Percentiles rank a stretch among this genome's conserved stretches.
Conservation (phyloP, 1,140 invertebrate species). For the Pentalonia nigronervosa region DNA sequence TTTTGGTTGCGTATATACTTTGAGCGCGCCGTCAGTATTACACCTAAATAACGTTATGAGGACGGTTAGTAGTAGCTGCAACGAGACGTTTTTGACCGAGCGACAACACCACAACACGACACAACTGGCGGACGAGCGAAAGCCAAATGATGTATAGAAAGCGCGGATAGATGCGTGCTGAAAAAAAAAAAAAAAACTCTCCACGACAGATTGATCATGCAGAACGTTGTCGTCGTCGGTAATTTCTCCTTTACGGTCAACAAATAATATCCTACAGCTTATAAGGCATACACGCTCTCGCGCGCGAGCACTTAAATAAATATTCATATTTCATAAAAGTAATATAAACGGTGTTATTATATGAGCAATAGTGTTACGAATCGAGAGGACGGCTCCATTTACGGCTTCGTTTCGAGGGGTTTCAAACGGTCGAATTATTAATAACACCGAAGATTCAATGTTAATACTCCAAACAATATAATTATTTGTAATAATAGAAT, state of each 20-base stretch:
- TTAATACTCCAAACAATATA: neutral
- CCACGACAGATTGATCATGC: constrained; percentile 44
- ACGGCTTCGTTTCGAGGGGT: neutral
- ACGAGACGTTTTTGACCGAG: neutral
- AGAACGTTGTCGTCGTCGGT: constrained; percentile 34
- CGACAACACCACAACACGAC: neutral
- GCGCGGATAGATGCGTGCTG: constrained; percentile 43
- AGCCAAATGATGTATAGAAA: constrained; percentile 53
- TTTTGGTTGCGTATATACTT: neutral
- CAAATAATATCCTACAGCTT: constrained; percentile 30
- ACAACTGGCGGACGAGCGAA: constrained; percentile 57
- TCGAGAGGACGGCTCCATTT: neutral
- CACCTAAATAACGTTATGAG: neutral
- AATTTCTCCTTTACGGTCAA: constrained; percentile 39
- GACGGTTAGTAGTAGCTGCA: neutral
- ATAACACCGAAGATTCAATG: neutral
- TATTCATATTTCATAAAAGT: neutral
- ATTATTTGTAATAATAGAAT: neutral
- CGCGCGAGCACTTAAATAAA: neutral
- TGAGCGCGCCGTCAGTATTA: neutral
- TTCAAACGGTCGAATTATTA: neutral
- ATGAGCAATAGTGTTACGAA: neutral
- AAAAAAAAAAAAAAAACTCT: constrained; percentile 54
- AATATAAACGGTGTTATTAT: neutral
- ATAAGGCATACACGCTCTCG: neutral